Evolutionary conservation across 2,888 invertebrate species (phyloP), one percentile per base, ranked within the genome.

Genomic region (Dastarcus helophoroides): DNA sequence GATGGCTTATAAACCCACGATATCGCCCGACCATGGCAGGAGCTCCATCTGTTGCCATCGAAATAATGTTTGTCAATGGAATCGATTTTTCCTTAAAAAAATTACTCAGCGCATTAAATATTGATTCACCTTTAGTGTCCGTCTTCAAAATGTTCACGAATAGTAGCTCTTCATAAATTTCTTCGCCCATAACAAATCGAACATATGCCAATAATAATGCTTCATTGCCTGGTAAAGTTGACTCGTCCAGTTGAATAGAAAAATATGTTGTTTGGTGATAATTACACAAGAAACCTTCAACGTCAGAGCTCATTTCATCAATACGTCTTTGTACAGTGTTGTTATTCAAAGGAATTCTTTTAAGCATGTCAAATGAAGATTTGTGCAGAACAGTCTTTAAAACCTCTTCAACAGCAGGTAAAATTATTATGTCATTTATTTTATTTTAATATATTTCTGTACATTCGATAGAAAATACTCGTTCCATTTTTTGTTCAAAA

Each of bases 121-220:
- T 50, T 45, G 45, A 50, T 52, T 54, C 48, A 17, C 49, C 47
- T 52, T 52, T 52, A 48, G 52, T 52, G 46, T 52, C 48, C 2
- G 50, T 48, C 49, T 44, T n/a, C n/a, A n/a, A n/a, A n/a, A n/a
- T 50, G 51, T 27, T 51, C 15, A 47, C 49, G 33, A 54, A 51
- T 21, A 53, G 45, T 31, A 51, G 37, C 36, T 49, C 48, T 53
- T 53, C 47, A 28, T 48, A 34, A 31, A 50, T 53, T 48, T 55
- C 43, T 51, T 55, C 33, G 33, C 47, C 43, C 44, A 62, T 62
- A 76, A 48, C 71, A 48, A 50, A 53, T 17, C 45, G 41, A 36
- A 56, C 49, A 45, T 54, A 52, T 44, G 48, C 44, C 19, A 17
- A 17, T 39, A 54, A 48, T 40, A 51, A 43, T 43, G 46, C 45